Base-by-base conservation (phyloP, 2,113 vertebrate genomes). In the Helogale parvula region DNA sequence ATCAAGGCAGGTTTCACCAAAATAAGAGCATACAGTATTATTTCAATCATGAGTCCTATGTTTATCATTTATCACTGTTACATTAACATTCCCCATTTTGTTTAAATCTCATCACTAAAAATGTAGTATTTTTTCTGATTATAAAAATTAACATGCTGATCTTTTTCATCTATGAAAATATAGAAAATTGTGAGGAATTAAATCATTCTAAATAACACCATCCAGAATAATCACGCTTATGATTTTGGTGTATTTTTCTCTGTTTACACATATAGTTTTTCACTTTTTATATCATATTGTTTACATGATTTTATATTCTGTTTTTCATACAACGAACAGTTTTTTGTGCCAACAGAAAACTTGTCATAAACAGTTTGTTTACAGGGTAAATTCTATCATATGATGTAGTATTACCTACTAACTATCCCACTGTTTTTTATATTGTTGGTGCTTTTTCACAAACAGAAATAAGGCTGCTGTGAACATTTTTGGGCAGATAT, bases 31-130 rank as follows among this genome's bases (percentile, higher is more conserved):
- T 16, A 41, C 3, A 63, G 21, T 38, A 38, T 27, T 82, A 29
- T 89, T 90, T 94, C 41, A 1, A 31, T 95, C 38, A 27, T 82
- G 21, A 87, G 57, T 71, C 17, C 15, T 69, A 33, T 17, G 50
- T 95, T 69, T 80, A 41, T 90, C 60, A 57, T 38, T 93, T 60
- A 68, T 69, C 25, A n/a, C 47, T 68, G 31, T 86, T 33, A 84
- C 29, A 52, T 17, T 85, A 90, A 77, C 11, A 19, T 50, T 95
- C 85, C 57, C 45, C 82, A 23, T 88, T 94, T 88, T 84, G 63
- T 65, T 90, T 79, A 83, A 92, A 76, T 80, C 25, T 57, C 63
- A 84, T 84, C 41, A 87, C 72, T 94, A n/a, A 72, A 93, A 95
- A 94, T 33, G 3, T 76, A 85, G 69, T 88, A 76, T 52, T 60